phyloP scores from a whole-genome alignment of 2,888 invertebrate genomes.

The Monopis laevigella region DNA sequence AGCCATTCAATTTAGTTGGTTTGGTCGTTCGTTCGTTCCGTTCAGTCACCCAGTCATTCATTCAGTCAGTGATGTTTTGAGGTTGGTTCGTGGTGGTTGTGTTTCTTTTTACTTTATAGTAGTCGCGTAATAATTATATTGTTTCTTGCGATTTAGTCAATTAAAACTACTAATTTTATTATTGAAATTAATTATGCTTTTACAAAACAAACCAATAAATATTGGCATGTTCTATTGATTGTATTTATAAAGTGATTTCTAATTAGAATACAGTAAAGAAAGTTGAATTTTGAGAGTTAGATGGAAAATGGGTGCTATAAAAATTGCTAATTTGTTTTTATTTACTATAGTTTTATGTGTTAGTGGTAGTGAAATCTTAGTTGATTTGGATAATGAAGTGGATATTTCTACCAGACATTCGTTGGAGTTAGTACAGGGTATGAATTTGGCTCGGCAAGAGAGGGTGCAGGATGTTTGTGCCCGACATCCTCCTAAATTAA shows the following conservation, averaged over 20 bases:
- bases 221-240: too few species aligned
- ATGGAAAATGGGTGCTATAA: slow-evolving; percentile 33
- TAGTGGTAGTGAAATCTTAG: slow-evolving; percentile 35
- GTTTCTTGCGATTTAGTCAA: background rate
- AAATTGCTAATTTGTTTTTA: slow-evolving; percentile 31
- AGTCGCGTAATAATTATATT: background rate
- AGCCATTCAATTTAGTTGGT: background rate
- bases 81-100: background rate
- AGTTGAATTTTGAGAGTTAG: background rate
- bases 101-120: too few species aligned
- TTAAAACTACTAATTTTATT: too few species aligned
- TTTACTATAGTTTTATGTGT: slow-evolving; percentile 31
- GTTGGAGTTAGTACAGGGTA: slow-evolving; percentile 66
- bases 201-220: background rate
- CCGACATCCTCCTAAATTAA: slow-evolving; percentile 46
- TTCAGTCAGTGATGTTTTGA: background rate
- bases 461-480: slow-evolving; percentile 70
- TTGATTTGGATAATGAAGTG: slow-evolving; percentile 17
- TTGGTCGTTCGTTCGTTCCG: background rate
- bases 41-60: background rate
- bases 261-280: too few species aligned
- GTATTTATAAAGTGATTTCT: too few species aligned
- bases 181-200: slow-evolving; percentile 1
- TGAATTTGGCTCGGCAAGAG: slow-evolving; percentile 71
- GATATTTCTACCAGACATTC: background rate